These are phyloP conservation scores for Euphonia xanthogaster DNA, from an alignment of 2,797 vertebrate species.

Conservation along the genomic window DNA sequence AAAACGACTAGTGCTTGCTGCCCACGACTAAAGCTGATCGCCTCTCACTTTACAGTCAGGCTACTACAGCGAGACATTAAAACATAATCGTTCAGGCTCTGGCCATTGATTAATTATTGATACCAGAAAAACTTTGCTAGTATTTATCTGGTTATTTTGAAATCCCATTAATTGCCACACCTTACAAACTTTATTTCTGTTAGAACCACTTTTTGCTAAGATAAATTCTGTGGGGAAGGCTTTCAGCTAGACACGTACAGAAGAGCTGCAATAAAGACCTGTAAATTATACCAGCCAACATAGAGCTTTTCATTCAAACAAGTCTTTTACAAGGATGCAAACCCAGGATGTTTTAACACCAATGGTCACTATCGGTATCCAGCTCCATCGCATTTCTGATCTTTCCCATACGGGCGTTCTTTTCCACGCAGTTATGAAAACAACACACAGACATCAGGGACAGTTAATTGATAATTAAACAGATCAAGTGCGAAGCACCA, in stretches of 20 bases:
- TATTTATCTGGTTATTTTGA: neutral
- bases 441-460: fast-evolving
- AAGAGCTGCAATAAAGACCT: neutral
- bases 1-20: neutral
- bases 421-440: fast-evolving
- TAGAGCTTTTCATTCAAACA: neutral
- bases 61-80: neutral
- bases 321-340: neutral
- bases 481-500: neutral
- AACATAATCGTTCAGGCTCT: fast-evolving
- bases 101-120: fast-evolving
- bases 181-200: neutral
- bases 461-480: fast-evolving
- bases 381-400: neutral
- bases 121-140: neutral
- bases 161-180: neutral
- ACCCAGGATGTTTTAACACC: neutral
- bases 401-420: neutral
- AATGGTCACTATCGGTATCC: fast-evolving
- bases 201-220: neutral
- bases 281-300: neutral
- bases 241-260: neutral
- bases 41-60: neutral
- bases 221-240: neutral
- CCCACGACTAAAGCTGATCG: fast-evolving